A percentile compares a stretch with the other conserved stretches of the same genome.
These are phyloP conservation scores for Autographa gamma DNA, from an alignment of 2,888 invertebrate genomes.

Conservation along the genomic window DNA sequence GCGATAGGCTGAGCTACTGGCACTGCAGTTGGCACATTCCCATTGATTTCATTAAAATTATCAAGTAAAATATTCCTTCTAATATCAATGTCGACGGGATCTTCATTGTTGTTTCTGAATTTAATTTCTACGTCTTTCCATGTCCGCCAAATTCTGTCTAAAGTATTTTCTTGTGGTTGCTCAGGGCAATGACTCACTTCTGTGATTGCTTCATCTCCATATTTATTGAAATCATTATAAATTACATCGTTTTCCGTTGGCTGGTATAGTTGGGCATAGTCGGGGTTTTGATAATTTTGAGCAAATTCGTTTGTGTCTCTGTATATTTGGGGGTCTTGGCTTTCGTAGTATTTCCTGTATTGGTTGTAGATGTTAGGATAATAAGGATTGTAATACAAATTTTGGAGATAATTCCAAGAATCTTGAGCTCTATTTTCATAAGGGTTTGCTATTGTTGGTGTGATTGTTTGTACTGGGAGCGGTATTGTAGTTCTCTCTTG, in stretches of 20 bases:
- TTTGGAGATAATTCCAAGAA: conserved; percentile 35
- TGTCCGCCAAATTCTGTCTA: conserved; percentile 28
- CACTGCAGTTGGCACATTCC: not conserved
- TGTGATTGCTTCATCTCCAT: conserved; percentile 1
- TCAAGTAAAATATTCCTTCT: conserved; percentile 6
- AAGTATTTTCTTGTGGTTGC: conserved; percentile 12
- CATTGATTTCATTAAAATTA: not conserved
- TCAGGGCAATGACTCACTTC: not conserved
- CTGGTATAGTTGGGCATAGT: conserved; percentile 4
- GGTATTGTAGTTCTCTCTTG: conserved; percentile 21
- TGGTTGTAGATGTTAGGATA: conserved; percentile 24
- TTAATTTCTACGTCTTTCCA: conserved; percentile 42
- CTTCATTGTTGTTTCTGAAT: conserved; percentile 7
- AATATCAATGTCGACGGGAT: conserved; percentile 20
- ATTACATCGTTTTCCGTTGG: conserved; percentile 13
- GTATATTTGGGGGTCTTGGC: not conserved
- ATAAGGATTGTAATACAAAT: conserved; percentile 14
- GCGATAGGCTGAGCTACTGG: conserved; percentile 4
- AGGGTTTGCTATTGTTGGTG: not conserved
- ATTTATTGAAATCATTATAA: not conserved
- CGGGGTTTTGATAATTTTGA: conserved; percentile 6
- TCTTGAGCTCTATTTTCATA: conserved; percentile 12
- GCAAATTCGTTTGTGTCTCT: not conserved
- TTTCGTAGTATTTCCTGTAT: conserved; percentile 13
- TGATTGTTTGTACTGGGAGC: not conserved